Conservation (phyloP, 1,140 invertebrate genomes). For the Bombus consobrinus region DNA sequence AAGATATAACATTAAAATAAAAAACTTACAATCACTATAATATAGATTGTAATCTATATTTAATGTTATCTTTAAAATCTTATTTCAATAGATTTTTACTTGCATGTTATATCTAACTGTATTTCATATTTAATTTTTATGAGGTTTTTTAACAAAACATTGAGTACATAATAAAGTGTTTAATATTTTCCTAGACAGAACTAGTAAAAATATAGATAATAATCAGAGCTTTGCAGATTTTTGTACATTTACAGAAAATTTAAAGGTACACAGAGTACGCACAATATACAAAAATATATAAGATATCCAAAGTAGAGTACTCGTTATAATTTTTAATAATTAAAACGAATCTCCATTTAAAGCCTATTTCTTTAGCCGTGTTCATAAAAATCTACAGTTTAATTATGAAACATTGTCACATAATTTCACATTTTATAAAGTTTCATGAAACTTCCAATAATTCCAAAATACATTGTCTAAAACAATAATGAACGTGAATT, state of each 20-base stretch:
- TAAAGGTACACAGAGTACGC: background rate
- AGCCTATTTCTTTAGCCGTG: background rate
- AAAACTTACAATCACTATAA: background rate
- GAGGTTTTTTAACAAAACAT: no score
- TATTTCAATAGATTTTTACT: background rate
- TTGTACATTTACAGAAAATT: background rate
- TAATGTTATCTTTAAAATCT: background rate
- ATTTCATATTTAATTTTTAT: background rate
- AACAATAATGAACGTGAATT: background rate
- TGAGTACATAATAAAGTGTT: background rate
- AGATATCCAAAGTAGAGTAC: background rate
- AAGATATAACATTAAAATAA: slow-evolving; percentile 21
- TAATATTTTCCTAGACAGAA: background rate
- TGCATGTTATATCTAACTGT: background rate
- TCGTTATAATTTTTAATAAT: background rate
- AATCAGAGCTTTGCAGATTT: background rate
- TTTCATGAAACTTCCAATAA: background rate
- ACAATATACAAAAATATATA: background rate
- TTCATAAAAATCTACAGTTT: background rate
- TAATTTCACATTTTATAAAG: background rate
- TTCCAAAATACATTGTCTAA: background rate
- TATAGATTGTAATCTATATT: background rate
- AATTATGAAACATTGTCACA: background rate
- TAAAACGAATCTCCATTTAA: background rate
- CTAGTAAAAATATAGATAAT: background rate